Evolutionary conservation across 2,797 vertebrate species (phyloP).

Genomic region (Molothrus aeneus): DNA sequence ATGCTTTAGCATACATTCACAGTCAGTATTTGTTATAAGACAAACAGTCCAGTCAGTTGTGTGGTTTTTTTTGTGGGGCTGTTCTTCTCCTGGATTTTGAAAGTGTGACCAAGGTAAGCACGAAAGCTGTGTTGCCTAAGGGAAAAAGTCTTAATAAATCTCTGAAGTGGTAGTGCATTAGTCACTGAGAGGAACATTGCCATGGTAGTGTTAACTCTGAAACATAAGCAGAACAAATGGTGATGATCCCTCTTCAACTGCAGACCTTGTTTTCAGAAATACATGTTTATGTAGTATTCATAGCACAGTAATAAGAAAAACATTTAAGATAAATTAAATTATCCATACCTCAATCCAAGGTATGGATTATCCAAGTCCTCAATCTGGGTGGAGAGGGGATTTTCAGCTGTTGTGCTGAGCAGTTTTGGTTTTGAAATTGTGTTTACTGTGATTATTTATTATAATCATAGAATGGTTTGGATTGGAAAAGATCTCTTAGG

Average conservation of each 20-base stretch:
- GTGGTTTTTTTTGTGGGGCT: neutral
- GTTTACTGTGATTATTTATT: neutral
- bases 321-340: neutral
- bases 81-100: neutral
- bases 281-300: neutral
- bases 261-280: neutral
- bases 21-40: neutral
- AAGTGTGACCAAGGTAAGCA: neutral
- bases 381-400: neutral
- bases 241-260: neutral
- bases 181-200: neutral
- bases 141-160: neutral
- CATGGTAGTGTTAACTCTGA: neutral
- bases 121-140: neutral
- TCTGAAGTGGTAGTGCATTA: neutral
- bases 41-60: neutral
- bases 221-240: neutral
- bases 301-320: neutral
- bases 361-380: too few species aligned
- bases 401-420: neutral
- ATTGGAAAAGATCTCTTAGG: neutral
- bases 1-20: neutral
- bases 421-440: neutral
- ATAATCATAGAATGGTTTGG: neutral
- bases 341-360: too few species aligned